Base-by-base conservation (phyloP, 2,888 invertebrate genomes). In the Volucella inanis region DNA sequence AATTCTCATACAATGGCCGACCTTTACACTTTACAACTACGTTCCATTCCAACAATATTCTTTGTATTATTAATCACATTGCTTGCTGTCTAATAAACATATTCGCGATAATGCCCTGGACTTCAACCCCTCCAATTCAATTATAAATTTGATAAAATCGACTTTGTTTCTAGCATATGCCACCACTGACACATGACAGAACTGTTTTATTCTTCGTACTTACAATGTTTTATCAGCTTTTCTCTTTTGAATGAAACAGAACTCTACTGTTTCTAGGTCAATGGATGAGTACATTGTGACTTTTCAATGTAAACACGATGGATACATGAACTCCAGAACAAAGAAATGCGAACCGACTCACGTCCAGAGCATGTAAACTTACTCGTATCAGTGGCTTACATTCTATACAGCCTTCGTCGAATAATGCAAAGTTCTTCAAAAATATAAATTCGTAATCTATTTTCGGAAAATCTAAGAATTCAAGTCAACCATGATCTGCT, bases 61-160 rank as follows among this genome's bases (percentile, higher is more conserved):
- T 39, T 41, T 59, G 59, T 47, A 43, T 59, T n/a, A 49, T 22
- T 49, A 41, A 39, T 59, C 50, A 22, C 31, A 49, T n/a, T 55
- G 14, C 18, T 59, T 61, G 59, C 45, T 54, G 62, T 71, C 50
- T 50, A 62, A 52, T 52, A 62, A 72, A 72, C 18, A 50, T 71
- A 52, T 14, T n/a, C 72, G 61, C 61, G 50, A 45, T 10, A 15
- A 14, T 49, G 47, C 71, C 64, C 57, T 78, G 71, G 71, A 71
- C 64, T 78, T 71, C 64, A 70, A 76, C 74, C 49, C 18, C 31
- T 62, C 10, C 49, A 39, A 47, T 47, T 62, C 31, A 31, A 31
- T 15, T 3, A 49, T 47, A 31, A 14, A 14, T 38, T 62, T 64
- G 64, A 64, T 64, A 64, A 64, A 64, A 49, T 49, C 14, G 64